phyloP scores from a whole-genome alignment of 2,888 invertebrate genomes.

The Aleiodes leptofemur region DNA sequence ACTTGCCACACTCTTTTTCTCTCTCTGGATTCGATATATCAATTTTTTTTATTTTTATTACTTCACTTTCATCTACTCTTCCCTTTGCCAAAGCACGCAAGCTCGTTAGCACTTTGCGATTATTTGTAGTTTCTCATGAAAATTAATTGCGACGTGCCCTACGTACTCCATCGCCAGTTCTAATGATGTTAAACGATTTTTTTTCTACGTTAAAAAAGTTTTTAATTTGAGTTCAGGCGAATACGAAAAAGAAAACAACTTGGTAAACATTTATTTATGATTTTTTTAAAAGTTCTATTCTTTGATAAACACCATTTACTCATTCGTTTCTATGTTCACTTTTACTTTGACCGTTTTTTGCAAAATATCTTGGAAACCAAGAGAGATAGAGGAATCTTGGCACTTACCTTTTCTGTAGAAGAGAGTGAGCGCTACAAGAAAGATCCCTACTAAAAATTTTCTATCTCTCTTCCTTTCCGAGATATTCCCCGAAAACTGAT shows the following conservation, averaged over 20 bases:
- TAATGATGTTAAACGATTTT: neutral
- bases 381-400: neutral
- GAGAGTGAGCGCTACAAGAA: neutral
- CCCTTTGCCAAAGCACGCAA: slow-evolving; percentile 13
- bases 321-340: too few relatives aligned
- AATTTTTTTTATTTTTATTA: neutral
- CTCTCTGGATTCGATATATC: neutral
- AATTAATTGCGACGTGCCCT: slow-evolving; percentile 19
- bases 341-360: neutral
- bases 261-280: too few relatives aligned
- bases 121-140: slow-evolving; percentile 5
- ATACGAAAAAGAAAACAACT: too few relatives aligned
- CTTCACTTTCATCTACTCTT: neutral
- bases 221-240: too few relatives aligned
- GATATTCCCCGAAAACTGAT: too few relatives aligned
- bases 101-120: slow-evolving; percentile 27
- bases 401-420: neutral
- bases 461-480: too few relatives aligned
- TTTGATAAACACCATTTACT: too few relatives aligned
- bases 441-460: too few relatives aligned
- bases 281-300: too few relatives aligned
- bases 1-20: slow-evolving; percentile 1
- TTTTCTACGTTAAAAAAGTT: too few relatives aligned
- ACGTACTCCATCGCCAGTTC: slow-evolving; percentile 3
- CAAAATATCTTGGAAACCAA: neutral